Evolutionary conservation across 2,888 invertebrate genomes (phyloP).

Genomic region (Brachycybe producta): DNA sequence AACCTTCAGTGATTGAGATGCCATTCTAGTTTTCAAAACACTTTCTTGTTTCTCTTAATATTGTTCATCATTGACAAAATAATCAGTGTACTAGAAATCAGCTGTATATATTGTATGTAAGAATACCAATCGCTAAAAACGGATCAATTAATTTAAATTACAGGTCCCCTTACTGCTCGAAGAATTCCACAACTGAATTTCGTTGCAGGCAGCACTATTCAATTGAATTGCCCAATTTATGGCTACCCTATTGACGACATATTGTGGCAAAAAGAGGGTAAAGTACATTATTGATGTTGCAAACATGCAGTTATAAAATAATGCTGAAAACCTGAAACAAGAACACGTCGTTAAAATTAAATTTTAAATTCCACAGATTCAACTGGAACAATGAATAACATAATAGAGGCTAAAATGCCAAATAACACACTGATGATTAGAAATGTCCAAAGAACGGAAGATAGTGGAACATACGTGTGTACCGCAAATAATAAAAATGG

Average conservation of each 20-base stretch:
- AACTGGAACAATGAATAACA: no score
- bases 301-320: not conserved
- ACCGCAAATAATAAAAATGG: constrained; percentile 8
- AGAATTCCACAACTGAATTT: constrained; percentile 1
- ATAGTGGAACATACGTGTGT: constrained; percentile 12
- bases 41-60: no score
- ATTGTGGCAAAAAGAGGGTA: constrained; percentile 65
- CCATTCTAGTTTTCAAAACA: no score
- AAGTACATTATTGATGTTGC: constrained; percentile 30
- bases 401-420: no score
- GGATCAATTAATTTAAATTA: constrained; percentile 58
- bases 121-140: constrained; percentile 64
- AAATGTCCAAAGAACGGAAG: constrained; percentile 1
- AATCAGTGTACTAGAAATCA: not conserved
- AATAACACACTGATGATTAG: constrained; percentile 10
- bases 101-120: constrained; percentile 20
- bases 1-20: no score
- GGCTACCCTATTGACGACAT: constrained; percentile 69
- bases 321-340: not conserved
- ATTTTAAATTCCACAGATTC: not conserved
- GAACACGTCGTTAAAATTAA: not conserved
- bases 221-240: constrained; percentile 53
- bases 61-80: not conserved
- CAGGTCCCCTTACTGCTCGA: constrained; percentile 10
- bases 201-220: constrained; percentile 4